Percentiles rank a stretch among this genome's conserved stretches.
These are phyloP conservation scores for Onthophagus taurus DNA, from an alignment of 1,140 invertebrate species.

Conservation along the genomic window DNA sequence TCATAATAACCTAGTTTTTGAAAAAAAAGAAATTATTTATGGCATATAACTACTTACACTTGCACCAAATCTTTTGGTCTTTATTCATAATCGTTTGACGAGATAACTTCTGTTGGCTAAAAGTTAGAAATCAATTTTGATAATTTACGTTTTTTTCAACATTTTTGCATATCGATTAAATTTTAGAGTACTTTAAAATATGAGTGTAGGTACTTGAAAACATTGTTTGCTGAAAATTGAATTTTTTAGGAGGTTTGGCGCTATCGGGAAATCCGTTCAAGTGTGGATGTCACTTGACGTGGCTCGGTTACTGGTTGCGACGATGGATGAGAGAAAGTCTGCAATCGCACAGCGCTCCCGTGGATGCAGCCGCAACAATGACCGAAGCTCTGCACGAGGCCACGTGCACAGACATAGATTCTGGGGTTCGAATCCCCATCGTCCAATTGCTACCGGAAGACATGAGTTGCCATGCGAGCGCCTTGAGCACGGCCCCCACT, in stretches of 20 bases:
- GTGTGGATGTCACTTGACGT: conserved; percentile 80
- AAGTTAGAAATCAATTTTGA: too few species aligned
- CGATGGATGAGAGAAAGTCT: conserved; percentile 72
- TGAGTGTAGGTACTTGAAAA: too few species aligned
- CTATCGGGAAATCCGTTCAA: conserved; percentile 73
- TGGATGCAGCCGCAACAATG: conserved; percentile 43
- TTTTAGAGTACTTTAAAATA: too few species aligned
- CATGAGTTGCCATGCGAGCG: conserved; percentile 64
- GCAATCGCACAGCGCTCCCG: conserved; percentile 56
- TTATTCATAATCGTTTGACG: too few species aligned
- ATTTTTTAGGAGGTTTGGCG: conserved; percentile 68
- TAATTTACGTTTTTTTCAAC: too few species aligned
- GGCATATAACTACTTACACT: too few species aligned
- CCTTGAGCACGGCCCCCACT: conserved; percentile 46
- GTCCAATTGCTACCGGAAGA: conserved; percentile 63
- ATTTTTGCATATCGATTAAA: too few species aligned
- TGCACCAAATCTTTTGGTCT: too few species aligned
- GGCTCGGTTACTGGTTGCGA: conserved; percentile 79
- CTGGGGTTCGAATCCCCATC: conserved; percentile 51
- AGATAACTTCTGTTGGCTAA: too few species aligned
- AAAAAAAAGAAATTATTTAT: too few species aligned
- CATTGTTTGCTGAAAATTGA: too few species aligned
- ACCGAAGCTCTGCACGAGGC: conserved; percentile 44
- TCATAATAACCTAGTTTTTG: too few species aligned
- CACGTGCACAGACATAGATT: conserved; percentile 52